phyloP scores from a whole-genome alignment of 2,888 invertebrate genomes.

The Drosophila kuntzei region DNA sequence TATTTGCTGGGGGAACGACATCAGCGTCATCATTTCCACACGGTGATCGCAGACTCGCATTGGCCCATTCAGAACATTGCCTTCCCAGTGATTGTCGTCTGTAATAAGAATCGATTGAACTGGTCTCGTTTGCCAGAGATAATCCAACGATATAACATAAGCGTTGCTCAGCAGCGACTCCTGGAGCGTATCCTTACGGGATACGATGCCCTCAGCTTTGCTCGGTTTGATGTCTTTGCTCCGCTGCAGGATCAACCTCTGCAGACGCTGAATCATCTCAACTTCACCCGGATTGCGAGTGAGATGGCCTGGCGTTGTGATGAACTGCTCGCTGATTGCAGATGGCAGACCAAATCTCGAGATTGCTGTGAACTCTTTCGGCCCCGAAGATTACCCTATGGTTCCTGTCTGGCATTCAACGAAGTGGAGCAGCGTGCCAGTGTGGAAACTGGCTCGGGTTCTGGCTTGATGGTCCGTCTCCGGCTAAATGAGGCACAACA shows the following conservation, averaged over 20 bases:
- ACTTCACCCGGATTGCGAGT: slow-evolving; percentile 75
- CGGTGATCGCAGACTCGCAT: slow-evolving; percentile 78
- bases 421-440: slow-evolving; percentile 55
- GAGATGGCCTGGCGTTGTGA: slow-evolving; percentile 84
- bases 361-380: slow-evolving; percentile 86
- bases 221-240: slow-evolving; percentile 67
- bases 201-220: slow-evolving; percentile 77
- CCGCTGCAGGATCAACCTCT: slow-evolving; percentile 37
- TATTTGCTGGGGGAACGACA: slow-evolving; percentile 73
- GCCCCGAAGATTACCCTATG: slow-evolving; percentile 84
- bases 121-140: slow-evolving; percentile 80
- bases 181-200: slow-evolving; percentile 69
- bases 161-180: slow-evolving; percentile 36
- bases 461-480: slow-evolving; percentile 68
- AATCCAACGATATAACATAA: slow-evolving; percentile 58
- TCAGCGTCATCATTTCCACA: slow-evolving; percentile 72
- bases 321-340: slow-evolving; percentile 84
- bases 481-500: slow-evolving; percentile 63
- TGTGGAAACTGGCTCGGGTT: slow-evolving; percentile 50
- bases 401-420: slow-evolving; percentile 86
- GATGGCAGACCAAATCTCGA: slow-evolving; percentile 83
- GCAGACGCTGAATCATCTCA: slow-evolving; percentile 72
- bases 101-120: slow-evolving; percentile 83
- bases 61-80: slow-evolving; percentile 78
- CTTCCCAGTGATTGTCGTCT: slow-evolving; percentile 83